Percentiles rank a stretch among this genome's conserved stretches.
Conservation (phyloP, 2,888 invertebrate genomes). For the Pollenia angustigena region DNA sequence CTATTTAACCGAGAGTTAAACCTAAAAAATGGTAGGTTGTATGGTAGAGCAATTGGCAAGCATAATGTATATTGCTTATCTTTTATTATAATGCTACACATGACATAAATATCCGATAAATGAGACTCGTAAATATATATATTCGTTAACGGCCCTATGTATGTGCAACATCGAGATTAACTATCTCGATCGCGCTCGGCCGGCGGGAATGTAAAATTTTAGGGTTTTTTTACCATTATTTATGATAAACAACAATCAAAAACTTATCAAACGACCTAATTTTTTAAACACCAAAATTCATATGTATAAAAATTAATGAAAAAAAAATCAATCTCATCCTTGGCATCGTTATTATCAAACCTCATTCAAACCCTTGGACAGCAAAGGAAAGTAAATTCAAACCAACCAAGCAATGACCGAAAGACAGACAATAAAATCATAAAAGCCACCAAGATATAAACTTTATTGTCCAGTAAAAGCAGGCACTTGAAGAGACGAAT, state of each 20-base stretch:
- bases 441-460: conserved; percentile 63
- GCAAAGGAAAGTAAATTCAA: conserved; percentile 24
- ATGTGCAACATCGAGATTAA: too few relatives aligned
- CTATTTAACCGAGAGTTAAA: too few relatives aligned
- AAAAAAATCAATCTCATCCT: conserved; percentile 63
- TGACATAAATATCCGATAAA: too few relatives aligned
- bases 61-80: too few relatives aligned
- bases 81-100: too few relatives aligned
- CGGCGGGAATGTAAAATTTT: background rate
- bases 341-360: conserved; percentile 66
- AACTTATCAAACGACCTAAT: conserved; percentile 27
- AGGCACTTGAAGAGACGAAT: conserved; percentile 63
- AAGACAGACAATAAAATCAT: conserved; percentile 65
- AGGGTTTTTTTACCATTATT: too few relatives aligned
- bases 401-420: conserved; percentile 64
- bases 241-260: background rate
- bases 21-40: too few relatives aligned
- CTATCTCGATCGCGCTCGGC: too few relatives aligned
- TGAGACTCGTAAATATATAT: too few relatives aligned
- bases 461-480: conserved; percentile 59
- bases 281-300: conserved; percentile 16
- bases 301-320: conserved; percentile 18
- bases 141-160: too few relatives aligned
- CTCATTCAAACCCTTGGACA: conserved; percentile 57
- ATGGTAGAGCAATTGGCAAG: too few relatives aligned